phyloP scores from a whole-genome alignment of 92 coral and sea anemone genomes.

The Virgularia gustaviana region DNA sequence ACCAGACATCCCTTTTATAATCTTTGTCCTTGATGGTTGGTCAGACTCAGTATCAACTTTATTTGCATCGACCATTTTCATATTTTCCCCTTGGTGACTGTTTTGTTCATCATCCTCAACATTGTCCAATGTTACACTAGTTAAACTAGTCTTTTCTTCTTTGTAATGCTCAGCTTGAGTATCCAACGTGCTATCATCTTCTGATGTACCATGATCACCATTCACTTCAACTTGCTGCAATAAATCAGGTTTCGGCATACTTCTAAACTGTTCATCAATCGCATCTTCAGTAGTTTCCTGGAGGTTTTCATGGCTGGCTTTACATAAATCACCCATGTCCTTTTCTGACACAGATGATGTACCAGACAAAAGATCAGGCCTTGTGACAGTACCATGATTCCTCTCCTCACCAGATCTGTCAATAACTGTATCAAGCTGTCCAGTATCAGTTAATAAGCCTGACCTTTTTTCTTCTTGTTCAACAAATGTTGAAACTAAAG shows the following conservation, averaged over 20 bases:
- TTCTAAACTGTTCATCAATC: slow-evolving; percentile 19
- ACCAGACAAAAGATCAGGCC: not conserved
- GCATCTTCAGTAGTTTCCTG: slow-evolving; percentile 19
- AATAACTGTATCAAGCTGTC: too few relatives aligned
- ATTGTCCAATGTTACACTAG: not conserved
- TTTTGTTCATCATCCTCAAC: not conserved
- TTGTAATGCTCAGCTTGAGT: not conserved
- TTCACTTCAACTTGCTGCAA: not conserved
- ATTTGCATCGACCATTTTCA: not conserved
- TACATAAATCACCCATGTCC: slow-evolving; percentile 24
- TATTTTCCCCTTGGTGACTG: not conserved
- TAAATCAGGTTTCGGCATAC: not conserved
- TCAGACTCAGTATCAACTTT: too few relatives aligned
- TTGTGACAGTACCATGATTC: too few relatives aligned
- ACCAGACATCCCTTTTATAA: not conserved
- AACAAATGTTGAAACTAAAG: too few relatives aligned
- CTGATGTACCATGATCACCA: not conserved
- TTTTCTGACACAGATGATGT: slow-evolving; percentile 15
- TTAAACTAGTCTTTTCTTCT: not conserved
- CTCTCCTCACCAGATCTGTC: too few relatives aligned
- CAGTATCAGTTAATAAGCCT: too few relatives aligned
- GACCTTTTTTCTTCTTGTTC: too few relatives aligned
- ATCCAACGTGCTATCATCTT: slow-evolving; percentile 1
- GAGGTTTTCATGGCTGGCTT: slow-evolving; percentile 23
- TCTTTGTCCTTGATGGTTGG: not conserved